Percentiles rank a stretch among this genome's conserved stretches.
Conservation (phyloP, 2,797 vertebrate genomes). For the Paramormyrops hopkinsi region DNA sequence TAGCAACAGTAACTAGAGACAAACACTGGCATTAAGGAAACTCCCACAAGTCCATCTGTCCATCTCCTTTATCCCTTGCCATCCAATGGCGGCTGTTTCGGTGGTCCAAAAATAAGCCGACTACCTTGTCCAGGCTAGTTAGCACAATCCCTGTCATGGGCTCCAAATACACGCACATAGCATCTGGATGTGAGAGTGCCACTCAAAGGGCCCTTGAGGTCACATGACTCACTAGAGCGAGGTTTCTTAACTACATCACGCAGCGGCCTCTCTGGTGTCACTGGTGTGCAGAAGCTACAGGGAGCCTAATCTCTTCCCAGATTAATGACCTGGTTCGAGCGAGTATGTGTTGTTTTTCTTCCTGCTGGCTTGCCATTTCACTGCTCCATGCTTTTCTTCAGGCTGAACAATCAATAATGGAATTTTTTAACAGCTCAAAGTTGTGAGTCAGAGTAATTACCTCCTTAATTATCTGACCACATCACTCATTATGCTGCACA, state of each 20-base stretch:
- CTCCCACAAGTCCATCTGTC: not conserved
- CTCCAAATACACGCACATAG: not conserved
- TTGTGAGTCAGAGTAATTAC: slow-evolving; percentile 51
- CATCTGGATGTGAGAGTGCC: not conserved
- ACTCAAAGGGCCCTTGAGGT: not conserved
- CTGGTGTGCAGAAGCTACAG: not conserved
- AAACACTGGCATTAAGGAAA: not conserved
- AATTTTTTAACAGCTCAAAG: slow-evolving; percentile 51
- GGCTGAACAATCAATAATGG: slow-evolving; percentile 53
- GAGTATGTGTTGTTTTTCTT: slow-evolving; percentile 31
- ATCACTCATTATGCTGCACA: slow-evolving; percentile 52
- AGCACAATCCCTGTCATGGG: not conserved
- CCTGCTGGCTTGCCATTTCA: slow-evolving; percentile 24
- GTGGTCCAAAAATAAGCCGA: not conserved
- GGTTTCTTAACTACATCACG: not conserved
- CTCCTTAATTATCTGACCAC: slow-evolving; percentile 56
- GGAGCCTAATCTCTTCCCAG: slow-evolving; percentile 28
- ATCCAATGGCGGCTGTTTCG: not conserved
- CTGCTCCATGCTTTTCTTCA: slow-evolving; percentile 14
- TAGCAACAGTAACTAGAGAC: slow-evolving; percentile 1
- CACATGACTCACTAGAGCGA: not conserved
- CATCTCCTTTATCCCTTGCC: not conserved
- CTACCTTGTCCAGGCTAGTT: not conserved
- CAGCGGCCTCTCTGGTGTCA: not conserved
- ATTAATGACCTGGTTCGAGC: slow-evolving; percentile 38